Percentiles rank a stretch among this genome's conserved stretches.
These are phyloP conservation scores for Lagopus leucura DNA, from an alignment of 2,113 vertebrate genomes.

Conservation along the genomic window DNA sequence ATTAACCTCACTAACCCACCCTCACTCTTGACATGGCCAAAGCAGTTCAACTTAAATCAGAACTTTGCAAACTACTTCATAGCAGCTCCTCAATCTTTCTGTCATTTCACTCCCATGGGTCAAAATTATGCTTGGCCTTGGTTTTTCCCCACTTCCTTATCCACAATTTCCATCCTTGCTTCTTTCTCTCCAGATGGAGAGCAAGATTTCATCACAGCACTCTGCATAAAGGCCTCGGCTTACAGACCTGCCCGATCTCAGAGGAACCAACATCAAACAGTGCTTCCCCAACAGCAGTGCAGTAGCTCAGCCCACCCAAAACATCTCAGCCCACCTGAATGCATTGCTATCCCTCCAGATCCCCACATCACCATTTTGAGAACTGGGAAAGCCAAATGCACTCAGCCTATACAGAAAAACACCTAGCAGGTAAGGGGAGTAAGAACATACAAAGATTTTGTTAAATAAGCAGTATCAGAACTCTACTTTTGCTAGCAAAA, in stretches of 20 bases:
- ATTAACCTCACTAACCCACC: neutral
- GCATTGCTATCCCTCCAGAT: neutral
- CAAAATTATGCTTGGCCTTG: neutral
- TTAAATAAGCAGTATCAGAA: neutral
- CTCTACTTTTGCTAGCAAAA: neutral
- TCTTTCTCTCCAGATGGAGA: neutral
- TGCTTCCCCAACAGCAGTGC: neutral
- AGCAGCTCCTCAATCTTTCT: neutral
- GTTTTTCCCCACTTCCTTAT: neutral
- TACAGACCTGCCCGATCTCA: constrained; percentile 14
- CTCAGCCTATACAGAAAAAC: neutral
- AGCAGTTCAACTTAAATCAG: neutral
- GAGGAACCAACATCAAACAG: constrained; percentile 7
- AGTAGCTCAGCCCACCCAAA: neutral
- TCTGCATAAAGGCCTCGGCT: neutral
- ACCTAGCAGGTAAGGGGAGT: neutral
- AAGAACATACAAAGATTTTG: neutral
- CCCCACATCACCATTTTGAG: neutral
- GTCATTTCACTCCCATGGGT: neutral
- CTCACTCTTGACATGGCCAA: neutral
- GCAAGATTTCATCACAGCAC: neutral
- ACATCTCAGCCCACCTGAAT: neutral
- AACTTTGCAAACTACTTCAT: neutral
- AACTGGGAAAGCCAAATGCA: neutral
- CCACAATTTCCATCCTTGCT: neutral